A percentile compares a stretch with the other conserved stretches of the same genome.
phyloP scores from a whole-genome alignment of 2,113 vertebrate species.

The Mungos mungo region DNA sequence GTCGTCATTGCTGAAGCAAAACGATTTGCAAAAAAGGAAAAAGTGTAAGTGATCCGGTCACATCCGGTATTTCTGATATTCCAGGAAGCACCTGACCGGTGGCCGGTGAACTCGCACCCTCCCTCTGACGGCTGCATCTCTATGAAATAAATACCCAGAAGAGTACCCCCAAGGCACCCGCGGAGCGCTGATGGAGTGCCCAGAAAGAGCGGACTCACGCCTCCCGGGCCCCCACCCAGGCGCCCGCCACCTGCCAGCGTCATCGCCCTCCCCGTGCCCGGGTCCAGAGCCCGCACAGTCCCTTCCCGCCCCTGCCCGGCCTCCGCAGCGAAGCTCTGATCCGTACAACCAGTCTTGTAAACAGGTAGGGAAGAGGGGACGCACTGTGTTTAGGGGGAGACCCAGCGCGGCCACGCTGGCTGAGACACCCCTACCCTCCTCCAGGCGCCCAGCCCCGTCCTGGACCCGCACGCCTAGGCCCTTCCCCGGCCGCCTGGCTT shows the following conservation, averaged over 20 bases:
- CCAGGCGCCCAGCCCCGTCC: fast-evolving
- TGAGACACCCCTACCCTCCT: not conserved
- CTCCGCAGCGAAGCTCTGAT: not conserved
- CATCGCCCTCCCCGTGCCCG: fast-evolving
- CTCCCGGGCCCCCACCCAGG: not conserved
- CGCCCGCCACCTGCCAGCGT: fast-evolving
- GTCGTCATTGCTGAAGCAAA: not conserved
- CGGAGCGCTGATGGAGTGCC: fast-evolving
- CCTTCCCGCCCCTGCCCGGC: not conserved
- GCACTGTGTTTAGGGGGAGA: not conserved
- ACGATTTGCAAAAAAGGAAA: not conserved
- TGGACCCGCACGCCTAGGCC: fast-evolving
- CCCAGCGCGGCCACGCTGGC: not conserved
- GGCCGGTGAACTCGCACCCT: not conserved
- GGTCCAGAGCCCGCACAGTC: fast-evolving
- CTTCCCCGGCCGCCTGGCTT: not conserved
- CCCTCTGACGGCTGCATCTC: not conserved
- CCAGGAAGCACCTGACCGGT: not conserved
- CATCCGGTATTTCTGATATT: too few relatives aligned
- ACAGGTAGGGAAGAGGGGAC: fast-evolving
- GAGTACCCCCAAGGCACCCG: not conserved
- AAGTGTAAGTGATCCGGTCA: fast-evolving
- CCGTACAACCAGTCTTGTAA: not conserved
- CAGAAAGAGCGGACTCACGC: not conserved
- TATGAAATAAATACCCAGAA: not conserved